Percentiles rank a stretch among this genome's conserved stretches.
phyloP scores from a whole-genome alignment of 2,797 vertebrate species.

The Micropoecilia bifurca region DNA sequence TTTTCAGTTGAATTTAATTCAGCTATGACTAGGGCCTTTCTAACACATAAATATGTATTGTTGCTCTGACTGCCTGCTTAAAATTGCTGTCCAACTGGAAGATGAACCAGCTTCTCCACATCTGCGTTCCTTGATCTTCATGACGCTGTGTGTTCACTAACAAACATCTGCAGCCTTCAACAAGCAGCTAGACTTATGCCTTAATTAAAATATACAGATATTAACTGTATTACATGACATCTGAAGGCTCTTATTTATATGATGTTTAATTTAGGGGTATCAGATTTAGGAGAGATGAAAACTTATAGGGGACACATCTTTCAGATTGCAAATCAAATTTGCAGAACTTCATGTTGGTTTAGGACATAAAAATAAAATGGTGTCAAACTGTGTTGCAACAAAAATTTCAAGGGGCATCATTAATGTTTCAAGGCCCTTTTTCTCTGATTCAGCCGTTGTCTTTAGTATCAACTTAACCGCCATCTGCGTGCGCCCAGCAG shows the following conservation, averaged over 20 bases:
- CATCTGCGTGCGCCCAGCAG: not conserved
- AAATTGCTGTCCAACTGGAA: not conserved
- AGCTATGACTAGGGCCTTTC: too few species aligned
- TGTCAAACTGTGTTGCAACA: not conserved
- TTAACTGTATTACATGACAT: not conserved
- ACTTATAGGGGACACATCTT: not conserved
- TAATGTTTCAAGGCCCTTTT: not conserved
- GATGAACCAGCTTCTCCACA: not conserved
- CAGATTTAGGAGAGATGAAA: not conserved
- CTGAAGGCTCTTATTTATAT: not conserved
- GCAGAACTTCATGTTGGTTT: not conserved
- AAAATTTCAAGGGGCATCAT: not conserved
- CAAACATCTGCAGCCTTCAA: not conserved
- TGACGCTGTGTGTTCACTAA: too few species aligned
- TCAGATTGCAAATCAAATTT: not conserved
- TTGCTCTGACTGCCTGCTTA: not conserved
- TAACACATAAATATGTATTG: too few species aligned
- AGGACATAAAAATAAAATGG: not conserved
- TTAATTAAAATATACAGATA: not conserved
- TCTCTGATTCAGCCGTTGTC: not conserved
- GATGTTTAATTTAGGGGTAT: not conserved
- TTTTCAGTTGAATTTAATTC: too few species aligned
- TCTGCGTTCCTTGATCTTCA: too few species aligned
- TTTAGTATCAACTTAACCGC: not conserved
- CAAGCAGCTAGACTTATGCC: not conserved